phyloP scores from a whole-genome alignment of 1,140 invertebrate genomes.

The Propsilocerus akamusi region DNA sequence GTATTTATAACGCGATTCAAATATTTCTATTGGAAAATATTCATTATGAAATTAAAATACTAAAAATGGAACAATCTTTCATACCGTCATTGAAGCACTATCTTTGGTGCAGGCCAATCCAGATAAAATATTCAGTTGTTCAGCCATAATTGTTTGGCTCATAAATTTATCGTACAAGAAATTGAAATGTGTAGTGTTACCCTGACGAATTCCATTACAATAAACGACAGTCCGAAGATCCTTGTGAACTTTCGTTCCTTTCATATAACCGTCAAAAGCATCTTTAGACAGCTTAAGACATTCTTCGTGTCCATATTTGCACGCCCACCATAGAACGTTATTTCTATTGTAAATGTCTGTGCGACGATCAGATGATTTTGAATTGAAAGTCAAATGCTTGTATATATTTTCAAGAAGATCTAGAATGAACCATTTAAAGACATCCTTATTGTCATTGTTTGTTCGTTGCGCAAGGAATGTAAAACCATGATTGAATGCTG shows the following conservation, averaged over 20 bases:
- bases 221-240: slow-evolving; percentile 37
- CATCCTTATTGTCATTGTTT: slow-evolving; percentile 6
- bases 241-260: slow-evolving; percentile 17
- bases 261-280: slow-evolving; percentile 13
- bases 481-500: slow-evolving; percentile 32
- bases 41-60: neutral
- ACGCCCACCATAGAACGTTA: slow-evolving; percentile 29
- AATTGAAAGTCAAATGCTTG: slow-evolving; percentile 15
- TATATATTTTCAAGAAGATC: slow-evolving; percentile 12
- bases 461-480: slow-evolving; percentile 15
- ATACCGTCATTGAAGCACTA: slow-evolving; percentile 23
- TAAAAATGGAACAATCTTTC: neutral
- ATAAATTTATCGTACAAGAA: slow-evolving; percentile 29
- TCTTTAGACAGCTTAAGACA: slow-evolving; percentile 24
- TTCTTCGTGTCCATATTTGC: slow-evolving; percentile 24
- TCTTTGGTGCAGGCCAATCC: slow-evolving; percentile 35
- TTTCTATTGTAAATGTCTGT: slow-evolving; percentile 21
- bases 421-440: slow-evolving; percentile 9
- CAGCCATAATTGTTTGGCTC: slow-evolving; percentile 27
- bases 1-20: slow-evolving; percentile 13
- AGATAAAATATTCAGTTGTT: slow-evolving; percentile 33
- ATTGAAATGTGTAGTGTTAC: slow-evolving; percentile 26
- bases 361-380: slow-evolving; percentile 10
- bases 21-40: slow-evolving; percentile 13
- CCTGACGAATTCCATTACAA: slow-evolving; percentile 31